Conservation (phyloP, 2,113 vertebrate species). For the Apaloderma vittatum region DNA sequence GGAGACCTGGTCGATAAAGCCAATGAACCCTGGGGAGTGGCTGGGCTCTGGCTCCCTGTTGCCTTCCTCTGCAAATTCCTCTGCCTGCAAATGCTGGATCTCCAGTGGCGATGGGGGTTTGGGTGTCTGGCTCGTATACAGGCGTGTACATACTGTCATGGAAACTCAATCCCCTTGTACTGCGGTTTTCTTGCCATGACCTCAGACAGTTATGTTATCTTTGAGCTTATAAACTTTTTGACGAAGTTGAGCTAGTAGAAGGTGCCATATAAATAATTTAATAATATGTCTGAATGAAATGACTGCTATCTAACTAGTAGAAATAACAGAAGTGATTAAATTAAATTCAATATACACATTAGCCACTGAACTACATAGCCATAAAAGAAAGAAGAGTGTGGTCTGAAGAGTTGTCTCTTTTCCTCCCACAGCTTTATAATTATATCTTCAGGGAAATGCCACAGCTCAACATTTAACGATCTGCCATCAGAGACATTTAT, state of each 20-base stretch:
- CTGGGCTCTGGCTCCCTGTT: neutral
- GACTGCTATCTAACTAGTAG: constrained; percentile 57
- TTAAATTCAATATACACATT: constrained; percentile 67
- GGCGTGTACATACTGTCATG: neutral
- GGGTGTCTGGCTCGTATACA: neutral
- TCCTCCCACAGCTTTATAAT: constrained; percentile 61
- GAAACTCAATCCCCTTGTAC: neutral
- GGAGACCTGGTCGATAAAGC: neutral
- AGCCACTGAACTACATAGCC: constrained; percentile 56
- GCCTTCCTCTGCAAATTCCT: neutral
- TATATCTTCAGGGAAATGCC: constrained; percentile 64
- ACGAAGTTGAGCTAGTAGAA: constrained; percentile 58
- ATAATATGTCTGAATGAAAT: constrained; percentile 61
- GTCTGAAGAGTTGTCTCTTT: constrained; percentile 61
- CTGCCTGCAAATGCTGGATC: neutral
- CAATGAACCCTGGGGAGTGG: neutral
- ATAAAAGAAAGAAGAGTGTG: constrained; percentile 63
- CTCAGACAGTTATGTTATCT: neutral
- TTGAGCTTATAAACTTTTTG: constrained; percentile 48
- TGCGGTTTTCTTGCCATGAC: neutral
- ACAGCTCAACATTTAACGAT: constrained; percentile 69
- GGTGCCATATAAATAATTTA: constrained; percentile 60
- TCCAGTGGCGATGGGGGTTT: neutral
- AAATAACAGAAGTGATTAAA: constrained; percentile 69
- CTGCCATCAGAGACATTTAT: constrained; percentile 64